Conservation (phyloP, 2,113 vertebrate genomes). For the Mixornis gularis region DNA sequence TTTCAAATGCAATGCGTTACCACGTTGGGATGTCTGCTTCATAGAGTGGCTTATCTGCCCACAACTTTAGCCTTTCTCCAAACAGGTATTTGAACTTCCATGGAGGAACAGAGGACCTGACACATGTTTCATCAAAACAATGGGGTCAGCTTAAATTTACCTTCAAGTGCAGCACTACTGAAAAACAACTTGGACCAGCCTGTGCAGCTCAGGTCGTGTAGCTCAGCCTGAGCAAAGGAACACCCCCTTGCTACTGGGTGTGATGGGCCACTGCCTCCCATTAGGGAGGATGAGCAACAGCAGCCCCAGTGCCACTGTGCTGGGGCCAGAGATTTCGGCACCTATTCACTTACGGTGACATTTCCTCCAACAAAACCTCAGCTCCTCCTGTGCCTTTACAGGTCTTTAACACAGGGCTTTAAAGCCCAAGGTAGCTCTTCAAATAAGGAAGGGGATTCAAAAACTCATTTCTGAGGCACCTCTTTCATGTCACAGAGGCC, state of each 20-base stretch:
- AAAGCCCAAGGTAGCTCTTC: neutral
- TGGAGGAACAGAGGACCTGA: neutral
- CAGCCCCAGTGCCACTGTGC: accelerated
- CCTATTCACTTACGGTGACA: accelerated
- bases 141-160: neutral
- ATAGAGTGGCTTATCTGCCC: neutral
- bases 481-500: neutral
- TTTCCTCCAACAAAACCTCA: neutral
- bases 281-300: neutral
- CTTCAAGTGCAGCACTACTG: neutral
- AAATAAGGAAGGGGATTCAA: neutral
- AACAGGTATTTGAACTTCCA: neutral
- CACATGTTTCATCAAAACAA: neutral
- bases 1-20: neutral
- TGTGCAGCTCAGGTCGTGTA: accelerated
- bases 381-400: neutral
- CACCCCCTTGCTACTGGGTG: neutral
- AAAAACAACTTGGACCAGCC: neutral
- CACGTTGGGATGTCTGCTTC: neutral
- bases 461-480: neutral
- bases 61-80: neutral
- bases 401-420: neutral
- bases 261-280: neutral
- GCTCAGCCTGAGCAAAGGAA: neutral
- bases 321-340: accelerated